These are phyloP conservation scores for Drosophila paramelanica DNA, from an alignment of 2,888 invertebrate species.

Conservation along the genomic window DNA sequence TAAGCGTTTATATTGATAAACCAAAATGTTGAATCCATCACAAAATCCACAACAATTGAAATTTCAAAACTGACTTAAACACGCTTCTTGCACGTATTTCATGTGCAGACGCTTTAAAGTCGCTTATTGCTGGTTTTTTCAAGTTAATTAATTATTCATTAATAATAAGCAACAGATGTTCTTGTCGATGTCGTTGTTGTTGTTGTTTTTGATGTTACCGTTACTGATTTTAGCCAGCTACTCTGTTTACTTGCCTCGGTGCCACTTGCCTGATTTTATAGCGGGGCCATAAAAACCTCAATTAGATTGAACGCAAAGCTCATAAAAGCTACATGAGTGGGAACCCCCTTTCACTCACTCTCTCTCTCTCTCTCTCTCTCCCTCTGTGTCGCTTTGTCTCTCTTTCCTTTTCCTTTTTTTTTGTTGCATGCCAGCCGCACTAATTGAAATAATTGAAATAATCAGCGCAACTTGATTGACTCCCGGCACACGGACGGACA, in stretches of 20 bases:
- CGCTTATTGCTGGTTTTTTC: conserved; percentile 25
- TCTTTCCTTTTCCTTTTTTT: neutral
- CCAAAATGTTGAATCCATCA: no score
- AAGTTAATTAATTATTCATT: conserved; percentile 60
- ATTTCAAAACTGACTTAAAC: neutral
- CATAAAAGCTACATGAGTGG: conserved; percentile 59
- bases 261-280: conserved; percentile 50
- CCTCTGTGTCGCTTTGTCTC: neutral
- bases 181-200: neutral
- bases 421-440: conserved; percentile 16
- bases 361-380: neutral
- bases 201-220: neutral
- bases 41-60: neutral
- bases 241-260: conserved; percentile 6
- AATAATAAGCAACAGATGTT: conserved; percentile 52
- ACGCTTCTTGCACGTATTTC: neutral
- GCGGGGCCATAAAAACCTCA: conserved; percentile 62
- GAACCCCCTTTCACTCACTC: conserved; percentile 17
- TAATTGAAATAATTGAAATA: conserved; percentile 67
- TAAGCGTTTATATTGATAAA: no score
- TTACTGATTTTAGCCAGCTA: conserved; percentile 28
- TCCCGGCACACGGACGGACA: neutral
- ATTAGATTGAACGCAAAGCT: conserved; percentile 60
- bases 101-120: conserved; percentile 22
- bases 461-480: conserved; percentile 29